Percentiles rank a stretch among this genome's conserved stretches.
These are phyloP conservation scores for Pangasianodon gigas DNA, from an alignment of 2,113 vertebrate species.

Conservation along the genomic window DNA sequence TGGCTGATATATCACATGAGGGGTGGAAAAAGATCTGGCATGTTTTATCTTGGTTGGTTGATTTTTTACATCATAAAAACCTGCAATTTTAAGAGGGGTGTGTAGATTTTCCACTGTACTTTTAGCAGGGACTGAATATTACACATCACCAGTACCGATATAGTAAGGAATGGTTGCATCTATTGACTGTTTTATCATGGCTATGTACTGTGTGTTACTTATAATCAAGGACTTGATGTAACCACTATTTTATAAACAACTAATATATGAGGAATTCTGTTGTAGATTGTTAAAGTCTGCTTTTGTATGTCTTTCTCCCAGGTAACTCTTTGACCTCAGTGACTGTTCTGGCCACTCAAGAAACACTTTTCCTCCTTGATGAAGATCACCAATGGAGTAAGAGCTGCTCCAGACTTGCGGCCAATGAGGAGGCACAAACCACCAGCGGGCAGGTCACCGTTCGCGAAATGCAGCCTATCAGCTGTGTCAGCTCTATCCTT, in stretches of 20 bases:
- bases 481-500: conserved; percentile 78
- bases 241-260: background rate
- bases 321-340: conserved; percentile 65
- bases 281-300: background rate
- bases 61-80: background rate
- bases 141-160: background rate
- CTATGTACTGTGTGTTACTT: background rate
- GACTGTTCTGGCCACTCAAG: conserved; percentile 72
- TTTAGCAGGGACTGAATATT: background rate
- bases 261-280: background rate
- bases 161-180: background rate
- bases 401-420: conserved; percentile 7
- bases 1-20: too few relatives aligned
- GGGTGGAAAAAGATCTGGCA: background rate
- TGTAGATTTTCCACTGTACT: background rate
- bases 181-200: background rate
- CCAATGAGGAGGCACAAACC: conserved; percentile 29
- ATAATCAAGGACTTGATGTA: background rate
- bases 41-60: background rate
- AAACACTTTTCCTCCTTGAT: conserved; percentile 72
- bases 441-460: conserved; percentile 60
- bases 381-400: conserved; percentile 78
- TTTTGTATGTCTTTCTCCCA: conserved; percentile 36
- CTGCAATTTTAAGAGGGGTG: background rate
- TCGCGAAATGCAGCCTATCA: conserved; percentile 73